phyloP scores from a whole-genome alignment of 2,113 vertebrate species.

The Sorex araneus region DNA sequence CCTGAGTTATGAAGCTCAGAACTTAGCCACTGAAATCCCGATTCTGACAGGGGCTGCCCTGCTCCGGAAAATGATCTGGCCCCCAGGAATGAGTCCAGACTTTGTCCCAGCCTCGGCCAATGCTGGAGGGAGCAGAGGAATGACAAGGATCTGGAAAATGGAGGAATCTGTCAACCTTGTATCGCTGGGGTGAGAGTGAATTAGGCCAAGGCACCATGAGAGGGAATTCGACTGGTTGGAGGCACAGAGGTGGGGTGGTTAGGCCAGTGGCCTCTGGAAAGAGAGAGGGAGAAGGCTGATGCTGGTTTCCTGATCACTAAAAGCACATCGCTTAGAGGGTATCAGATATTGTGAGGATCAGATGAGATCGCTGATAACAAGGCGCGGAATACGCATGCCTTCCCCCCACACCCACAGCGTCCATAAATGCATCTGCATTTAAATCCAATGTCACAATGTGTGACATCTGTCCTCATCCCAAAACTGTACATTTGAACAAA shows the following conservation, averaged over 20 bases:
- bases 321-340: not conserved
- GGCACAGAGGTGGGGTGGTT: not conserved
- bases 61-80: not conserved
- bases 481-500: not conserved
- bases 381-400: not conserved
- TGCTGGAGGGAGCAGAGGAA: not conserved
- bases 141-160: not conserved
- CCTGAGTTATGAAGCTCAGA: not conserved
- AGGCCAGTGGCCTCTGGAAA: not conserved
- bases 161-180: not conserved
- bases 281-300: constrained; percentile 18
- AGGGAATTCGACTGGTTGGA: not conserved
- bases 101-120: not conserved
- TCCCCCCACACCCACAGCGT: not conserved
- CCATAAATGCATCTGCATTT: not conserved
- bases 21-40: not conserved
- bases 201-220: not conserved
- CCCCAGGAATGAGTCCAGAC: not conserved
- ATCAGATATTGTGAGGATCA: not conserved
- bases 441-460: not conserved
- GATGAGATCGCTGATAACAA: not conserved
- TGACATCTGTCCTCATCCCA: not conserved
- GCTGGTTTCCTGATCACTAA: not conserved
- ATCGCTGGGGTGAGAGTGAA: not conserved
- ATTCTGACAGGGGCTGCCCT: not conserved